A percentile compares a stretch with the other conserved stretches of the same genome.
phyloP scores from a whole-genome alignment of 2,888 invertebrate species.

The Pollenia griseotomentosa region DNA sequence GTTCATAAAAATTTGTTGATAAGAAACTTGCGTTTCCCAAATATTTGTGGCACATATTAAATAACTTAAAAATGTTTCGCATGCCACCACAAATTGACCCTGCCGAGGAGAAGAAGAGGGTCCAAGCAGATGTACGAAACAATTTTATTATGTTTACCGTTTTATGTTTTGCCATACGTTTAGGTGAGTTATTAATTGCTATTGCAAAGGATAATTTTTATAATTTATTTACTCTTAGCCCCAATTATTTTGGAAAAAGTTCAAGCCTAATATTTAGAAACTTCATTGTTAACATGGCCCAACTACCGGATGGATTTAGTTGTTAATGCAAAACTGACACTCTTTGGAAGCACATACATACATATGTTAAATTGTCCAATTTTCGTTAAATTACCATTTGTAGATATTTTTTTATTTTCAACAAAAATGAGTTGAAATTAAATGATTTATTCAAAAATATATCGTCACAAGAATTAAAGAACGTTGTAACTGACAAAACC shows the following conservation, averaged over 20 bases:
- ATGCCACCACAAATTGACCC: conserved; percentile 83
- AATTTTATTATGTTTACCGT: conserved; percentile 81
- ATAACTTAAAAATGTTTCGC: conserved; percentile 81
- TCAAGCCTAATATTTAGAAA: conserved; percentile 59
- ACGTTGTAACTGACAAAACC: too few species aligned
- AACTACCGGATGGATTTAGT: not conserved
- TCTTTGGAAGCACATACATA: not conserved
- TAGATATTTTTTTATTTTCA: conserved; percentile 5
- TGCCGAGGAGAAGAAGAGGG: conserved; percentile 82
- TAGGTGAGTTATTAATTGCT: conserved; percentile 77
- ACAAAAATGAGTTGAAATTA: not conserved
- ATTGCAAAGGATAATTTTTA: not conserved
- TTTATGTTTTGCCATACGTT: conserved; percentile 80
- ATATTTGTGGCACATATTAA: conserved; percentile 40
- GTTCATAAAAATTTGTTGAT: not conserved
- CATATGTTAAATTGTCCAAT: not conserved
- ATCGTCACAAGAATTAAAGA: too few species aligned
- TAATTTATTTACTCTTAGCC: conserved; percentile 56
- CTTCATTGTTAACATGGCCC: not conserved
- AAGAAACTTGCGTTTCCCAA: not conserved
- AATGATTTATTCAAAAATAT: too few species aligned
- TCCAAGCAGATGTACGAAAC: conserved; percentile 81
- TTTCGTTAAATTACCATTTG: not conserved
- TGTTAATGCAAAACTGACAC: conserved; percentile 3
- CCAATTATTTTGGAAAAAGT: conserved; percentile 71